A percentile compares a stretch with the other conserved stretches of the same genome.
Conservation (phyloP, 2,797 vertebrate species). For the Allobates femoralis region DNA sequence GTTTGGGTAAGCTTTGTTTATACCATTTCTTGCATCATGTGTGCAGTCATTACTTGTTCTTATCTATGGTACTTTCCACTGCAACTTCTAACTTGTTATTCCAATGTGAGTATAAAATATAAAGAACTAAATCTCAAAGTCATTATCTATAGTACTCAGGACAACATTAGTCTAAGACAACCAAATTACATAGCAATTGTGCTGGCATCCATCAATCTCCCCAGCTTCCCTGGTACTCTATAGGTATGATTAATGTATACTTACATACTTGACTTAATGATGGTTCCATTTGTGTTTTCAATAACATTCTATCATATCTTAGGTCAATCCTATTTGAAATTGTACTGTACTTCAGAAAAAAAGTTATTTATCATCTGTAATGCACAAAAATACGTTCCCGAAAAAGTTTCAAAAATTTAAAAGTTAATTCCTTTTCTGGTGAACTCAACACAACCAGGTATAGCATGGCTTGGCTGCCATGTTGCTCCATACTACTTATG, state of each 20-base stretch:
- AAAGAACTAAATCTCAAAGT: conserved; percentile 24
- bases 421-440: too few species aligned
- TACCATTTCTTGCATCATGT: neutral
- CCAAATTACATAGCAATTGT: conserved; percentile 52
- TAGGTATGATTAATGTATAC: conserved; percentile 44
- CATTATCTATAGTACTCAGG: conserved; percentile 23
- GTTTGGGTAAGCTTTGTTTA: neutral
- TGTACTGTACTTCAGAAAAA: neutral
- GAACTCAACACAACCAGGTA: too few species aligned
- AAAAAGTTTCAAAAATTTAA: neutral
- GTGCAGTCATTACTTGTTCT: neutral
- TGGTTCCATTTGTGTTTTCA: conserved; percentile 33
- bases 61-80: neutral
- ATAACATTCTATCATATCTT: conserved; percentile 13
- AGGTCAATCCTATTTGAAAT: conserved; percentile 15
- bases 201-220: conserved; percentile 44
- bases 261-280: conserved; percentile 46
- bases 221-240: conserved; percentile 21
- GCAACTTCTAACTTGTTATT: neutral
- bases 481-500: too few species aligned
- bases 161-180: conserved; percentile 51
- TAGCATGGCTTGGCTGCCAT: too few species aligned
- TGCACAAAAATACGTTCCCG: neutral
- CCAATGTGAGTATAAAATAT: neutral
- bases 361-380: neutral